These are phyloP conservation scores for Netelia fuscicornis DNA, from an alignment of 2,888 invertebrate species.

Conservation along the genomic window DNA sequence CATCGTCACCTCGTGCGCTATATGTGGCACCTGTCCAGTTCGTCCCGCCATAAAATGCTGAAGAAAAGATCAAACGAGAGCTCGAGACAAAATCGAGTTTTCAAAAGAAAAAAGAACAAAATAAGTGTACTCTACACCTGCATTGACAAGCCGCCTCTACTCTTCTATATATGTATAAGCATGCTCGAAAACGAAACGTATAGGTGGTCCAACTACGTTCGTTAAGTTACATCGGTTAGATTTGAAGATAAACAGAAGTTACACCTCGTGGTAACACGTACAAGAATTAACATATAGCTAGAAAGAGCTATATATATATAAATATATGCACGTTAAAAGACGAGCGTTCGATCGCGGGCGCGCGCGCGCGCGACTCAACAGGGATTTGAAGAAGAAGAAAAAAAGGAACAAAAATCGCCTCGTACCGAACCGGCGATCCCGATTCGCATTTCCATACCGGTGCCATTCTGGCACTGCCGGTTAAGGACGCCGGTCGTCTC, in stretches of 20 bases:
- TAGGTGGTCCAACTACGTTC: conserved; percentile 80
- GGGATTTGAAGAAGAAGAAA: conserved; percentile 43
- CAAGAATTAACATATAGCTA: conserved; percentile 79
- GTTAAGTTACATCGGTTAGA: conserved; percentile 81
- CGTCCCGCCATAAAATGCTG: conserved; percentile 6
- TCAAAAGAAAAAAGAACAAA: conserved; percentile 1
- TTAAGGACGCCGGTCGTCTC: conserved; percentile 49
- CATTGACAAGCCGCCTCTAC: conserved; percentile 45
- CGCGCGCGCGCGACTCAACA: conserved; percentile 33
- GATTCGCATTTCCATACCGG: conserved; percentile 82
- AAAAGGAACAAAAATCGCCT: conserved; percentile 41
- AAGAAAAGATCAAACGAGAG: background rate
- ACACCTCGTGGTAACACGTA: conserved; percentile 82
- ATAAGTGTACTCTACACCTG: conserved; percentile 13
- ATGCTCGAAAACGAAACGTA: conserved; percentile 29
- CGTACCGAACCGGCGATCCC: conserved; percentile 51
- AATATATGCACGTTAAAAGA: conserved; percentile 22
- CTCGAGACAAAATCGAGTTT: conserved; percentile 25
- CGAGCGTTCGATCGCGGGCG: conserved; percentile 54
- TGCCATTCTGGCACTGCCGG: conserved; percentile 75
- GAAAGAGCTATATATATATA: conserved; percentile 31
- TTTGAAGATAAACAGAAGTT: conserved; percentile 83
- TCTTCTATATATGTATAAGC: background rate
- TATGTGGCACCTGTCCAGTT: background rate
- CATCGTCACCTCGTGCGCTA: background rate